A percentile compares a stretch with the other conserved stretches of the same genome.
Conservation (phyloP, 1,140 invertebrate species). For the Drosophila sulfurigaster region DNA sequence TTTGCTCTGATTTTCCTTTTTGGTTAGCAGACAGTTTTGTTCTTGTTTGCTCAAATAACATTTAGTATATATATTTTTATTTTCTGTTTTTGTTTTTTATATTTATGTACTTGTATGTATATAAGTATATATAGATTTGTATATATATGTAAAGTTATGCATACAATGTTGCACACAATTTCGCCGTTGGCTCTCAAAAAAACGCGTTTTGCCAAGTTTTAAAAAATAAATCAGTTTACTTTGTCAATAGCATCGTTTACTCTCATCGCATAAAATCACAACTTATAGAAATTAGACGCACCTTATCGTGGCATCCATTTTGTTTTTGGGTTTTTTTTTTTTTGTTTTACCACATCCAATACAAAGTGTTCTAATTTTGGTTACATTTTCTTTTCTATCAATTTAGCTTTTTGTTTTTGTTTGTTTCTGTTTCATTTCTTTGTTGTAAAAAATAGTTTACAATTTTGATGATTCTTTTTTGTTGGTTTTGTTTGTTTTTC, state of each 20-base stretch:
- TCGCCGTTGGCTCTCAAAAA: constrained; percentile 71
- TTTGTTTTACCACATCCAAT: constrained; percentile 16
- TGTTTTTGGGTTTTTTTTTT: not conserved
- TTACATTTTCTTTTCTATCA: constrained; percentile 20
- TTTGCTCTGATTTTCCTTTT: constrained; percentile 31
- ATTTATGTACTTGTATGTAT: constrained; percentile 34
- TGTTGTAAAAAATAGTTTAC: constrained; percentile 82
- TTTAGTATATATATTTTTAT: constrained; percentile 68
- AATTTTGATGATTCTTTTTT: constrained; percentile 64
- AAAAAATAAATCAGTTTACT: constrained; percentile 80
- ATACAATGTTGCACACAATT: constrained; percentile 65
- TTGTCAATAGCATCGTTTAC: constrained; percentile 67
- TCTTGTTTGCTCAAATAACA: constrained; percentile 76
- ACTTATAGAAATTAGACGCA: constrained; percentile 79
- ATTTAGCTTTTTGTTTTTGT: constrained; percentile 18
- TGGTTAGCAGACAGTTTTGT: constrained; percentile 51
- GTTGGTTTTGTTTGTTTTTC: constrained; percentile 12
- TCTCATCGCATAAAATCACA: constrained; percentile 70
- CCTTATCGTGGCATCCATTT: constrained; percentile 30
- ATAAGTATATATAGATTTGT: constrained; percentile 61
- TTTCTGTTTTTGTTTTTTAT: constrained; percentile 43
- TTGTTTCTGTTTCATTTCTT: constrained; percentile 37
- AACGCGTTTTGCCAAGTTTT: constrained; percentile 69
- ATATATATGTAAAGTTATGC: constrained; percentile 64
- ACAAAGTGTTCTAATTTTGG: constrained; percentile 55